These are phyloP conservation scores for Camponotus vicinus DNA, from an alignment of 1,140 invertebrate species.

Conservation along the genomic window DNA sequence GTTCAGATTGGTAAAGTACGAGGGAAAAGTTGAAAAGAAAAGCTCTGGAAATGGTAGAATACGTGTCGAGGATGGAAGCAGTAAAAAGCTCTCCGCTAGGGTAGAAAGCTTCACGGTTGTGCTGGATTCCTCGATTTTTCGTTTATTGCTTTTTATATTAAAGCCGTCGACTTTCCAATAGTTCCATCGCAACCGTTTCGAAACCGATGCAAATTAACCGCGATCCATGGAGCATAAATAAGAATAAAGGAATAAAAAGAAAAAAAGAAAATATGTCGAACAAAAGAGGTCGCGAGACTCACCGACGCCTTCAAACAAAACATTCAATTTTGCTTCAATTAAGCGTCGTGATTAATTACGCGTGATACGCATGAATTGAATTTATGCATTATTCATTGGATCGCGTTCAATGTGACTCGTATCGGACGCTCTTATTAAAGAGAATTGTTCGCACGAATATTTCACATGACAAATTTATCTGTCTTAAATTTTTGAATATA, in stretches of 20 bases:
- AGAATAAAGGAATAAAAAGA: not conserved
- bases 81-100: constrained; percentile 17
- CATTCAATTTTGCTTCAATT: constrained; percentile 51
- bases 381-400: constrained; percentile 53
- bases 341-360: constrained; percentile 49
- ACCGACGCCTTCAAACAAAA: not conserved
- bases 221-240: not conserved
- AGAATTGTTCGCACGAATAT: constrained; percentile 25
- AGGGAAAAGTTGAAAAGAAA: constrained; percentile 21
- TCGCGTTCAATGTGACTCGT: constrained; percentile 15
- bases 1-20: constrained; percentile 18
- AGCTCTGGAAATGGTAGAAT: constrained; percentile 13
- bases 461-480: constrained; percentile 25
- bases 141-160: constrained; percentile 44
- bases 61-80: not conserved
- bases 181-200: not conserved
- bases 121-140: constrained; percentile 37
- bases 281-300: not conserved
- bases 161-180: constrained; percentile 24
- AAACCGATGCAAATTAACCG: constrained; percentile 38
- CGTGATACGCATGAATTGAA: constrained; percentile 41
- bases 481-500: constrained; percentile 15
- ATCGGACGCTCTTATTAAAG: constrained; percentile 43
- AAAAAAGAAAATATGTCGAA: not conserved
- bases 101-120: constrained; percentile 21